phyloP scores from a whole-genome alignment of 64 coral and sea anemone genomes.

The Porites australiensis region DNA sequence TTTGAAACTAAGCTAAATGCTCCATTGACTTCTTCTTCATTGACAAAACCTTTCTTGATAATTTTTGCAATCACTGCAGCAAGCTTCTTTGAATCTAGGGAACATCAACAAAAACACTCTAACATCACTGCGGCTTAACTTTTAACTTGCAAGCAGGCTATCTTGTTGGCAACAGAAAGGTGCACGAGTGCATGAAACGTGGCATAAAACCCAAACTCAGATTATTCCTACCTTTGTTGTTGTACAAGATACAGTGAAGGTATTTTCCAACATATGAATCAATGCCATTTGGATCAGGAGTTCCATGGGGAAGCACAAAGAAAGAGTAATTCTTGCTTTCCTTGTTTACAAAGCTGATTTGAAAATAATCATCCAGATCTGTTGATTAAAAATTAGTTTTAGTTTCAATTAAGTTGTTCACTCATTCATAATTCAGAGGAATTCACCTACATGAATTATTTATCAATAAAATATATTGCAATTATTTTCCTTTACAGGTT shows the following conservation, averaged over 20 bases:
- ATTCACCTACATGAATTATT: no score
- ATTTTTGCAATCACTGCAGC: constrained; percentile 32
- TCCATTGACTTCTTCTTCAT: constrained; percentile 55
- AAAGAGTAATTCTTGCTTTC: constrained; percentile 34
- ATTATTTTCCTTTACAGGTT: neutral
- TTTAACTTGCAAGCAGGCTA: no score
- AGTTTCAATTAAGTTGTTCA: no score
- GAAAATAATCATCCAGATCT: constrained; percentile 66
- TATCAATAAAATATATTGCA: neutral
- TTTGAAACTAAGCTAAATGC: constrained; percentile 68
- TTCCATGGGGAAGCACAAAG: constrained; percentile 48
- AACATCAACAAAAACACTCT: neutral
- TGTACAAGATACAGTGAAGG: constrained; percentile 32
- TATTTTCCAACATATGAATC: constrained; percentile 75
- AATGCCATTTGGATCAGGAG: neutral
- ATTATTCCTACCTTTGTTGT: neutral
- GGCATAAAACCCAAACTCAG: no score
- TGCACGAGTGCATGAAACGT: no score
- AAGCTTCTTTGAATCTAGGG: constrained; percentile 35
- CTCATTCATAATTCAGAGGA: no score
- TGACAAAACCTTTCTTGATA: constrained; percentile 65
- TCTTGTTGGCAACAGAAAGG: no score
- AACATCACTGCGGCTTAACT: no score
- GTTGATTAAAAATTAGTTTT: neutral
- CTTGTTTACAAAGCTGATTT: neutral